Evolutionary conservation across 2,113 vertebrate species (phyloP).

Genomic region (Stegastes partitus): DNA sequence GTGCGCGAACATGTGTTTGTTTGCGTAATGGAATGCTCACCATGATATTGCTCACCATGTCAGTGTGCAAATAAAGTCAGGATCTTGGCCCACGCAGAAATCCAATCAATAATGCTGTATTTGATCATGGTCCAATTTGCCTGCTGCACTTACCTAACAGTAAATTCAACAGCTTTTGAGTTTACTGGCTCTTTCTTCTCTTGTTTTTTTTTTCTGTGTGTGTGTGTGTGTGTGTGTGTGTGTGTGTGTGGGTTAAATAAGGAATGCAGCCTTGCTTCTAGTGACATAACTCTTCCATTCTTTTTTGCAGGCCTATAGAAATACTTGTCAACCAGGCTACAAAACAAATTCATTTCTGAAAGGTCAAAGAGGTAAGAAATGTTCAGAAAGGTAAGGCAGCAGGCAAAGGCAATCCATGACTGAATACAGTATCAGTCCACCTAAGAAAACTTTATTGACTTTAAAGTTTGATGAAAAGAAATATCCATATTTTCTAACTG

Average conservation of each 20-base stretch:
- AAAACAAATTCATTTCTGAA: slow-evolving; percentile 72
- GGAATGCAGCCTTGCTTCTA: slow-evolving; percentile 51
- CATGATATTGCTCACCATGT: slow-evolving; percentile 66
- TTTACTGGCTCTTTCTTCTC: slow-evolving; percentile 55
- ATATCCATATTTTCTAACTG: neutral
- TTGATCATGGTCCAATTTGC: slow-evolving; percentile 80
- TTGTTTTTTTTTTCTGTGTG: slow-evolving; percentile 18
- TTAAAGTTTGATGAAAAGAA: slow-evolving; percentile 12
- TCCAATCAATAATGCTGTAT: slow-evolving; percentile 76
- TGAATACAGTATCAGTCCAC: slow-evolving; percentile 21
- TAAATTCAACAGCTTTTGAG: slow-evolving; percentile 66
- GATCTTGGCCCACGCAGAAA: slow-evolving; percentile 73
- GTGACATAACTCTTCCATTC: slow-evolving; percentile 57
- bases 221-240: slow-evolving; percentile 45
- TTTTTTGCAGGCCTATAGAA: slow-evolving; percentile 43
- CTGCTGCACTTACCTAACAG: slow-evolving; percentile 71
- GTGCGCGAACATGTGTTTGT: slow-evolving; percentile 52
- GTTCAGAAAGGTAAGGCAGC: slow-evolving; percentile 24
- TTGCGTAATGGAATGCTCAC: slow-evolving; percentile 62
- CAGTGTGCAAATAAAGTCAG: slow-evolving; percentile 75
- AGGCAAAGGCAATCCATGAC: slow-evolving; percentile 30
- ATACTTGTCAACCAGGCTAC: slow-evolving; percentile 61
- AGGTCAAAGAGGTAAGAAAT: slow-evolving; percentile 65
- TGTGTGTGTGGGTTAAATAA: slow-evolving; percentile 68
- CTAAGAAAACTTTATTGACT: slow-evolving; percentile 18